Base-by-base conservation (phyloP, 2,888 invertebrate species). In the Amphipoea lucens region DNA sequence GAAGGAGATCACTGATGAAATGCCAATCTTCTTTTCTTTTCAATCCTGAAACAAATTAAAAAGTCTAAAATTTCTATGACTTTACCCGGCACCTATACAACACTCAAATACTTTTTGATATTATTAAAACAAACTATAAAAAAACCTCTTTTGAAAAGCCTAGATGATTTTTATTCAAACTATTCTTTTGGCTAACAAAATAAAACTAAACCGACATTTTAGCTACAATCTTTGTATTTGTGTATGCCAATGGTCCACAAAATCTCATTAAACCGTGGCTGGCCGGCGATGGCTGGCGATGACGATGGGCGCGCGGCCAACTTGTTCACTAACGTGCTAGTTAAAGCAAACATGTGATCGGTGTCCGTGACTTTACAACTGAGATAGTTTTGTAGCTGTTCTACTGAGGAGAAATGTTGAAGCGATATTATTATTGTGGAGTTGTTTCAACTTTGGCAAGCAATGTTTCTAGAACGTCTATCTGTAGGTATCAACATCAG, bases 301-400 rank as follows among this genome's bases (percentile, higher is more conserved):
- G 23, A 36, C 65, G 54, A 36, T 81, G 82, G 83, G 86, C 82
- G 65, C 29, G 12, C 48, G 2, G 71, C 86, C 82, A 84, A 82
- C 74, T 74, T 65, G 74, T 72, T n/a, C 63, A 45, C 74, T 77
- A 81, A 74, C 66, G 73, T 54, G 67, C 70, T 65, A 81, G 57
- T 85, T 74, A 85, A 54, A 76, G 63, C 63, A 71, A 81, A 81
- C 81, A 81, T 70, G 63, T 71, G 74, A 74, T 74, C 71, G 51
- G 63, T 68, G 67, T 74, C 45, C 68, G 71, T 54, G 65, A 82
- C 60, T 85, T 48, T 62, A 48, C 29, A 71, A 73, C 42, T 11
- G 7, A 36, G 48, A 54, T 63, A 84, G 40, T 66, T 23, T 62
- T 6, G 9, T 23, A 11, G 36, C 42, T 40, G 40, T 57, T 81